Percentiles rank a stretch among this genome's conserved stretches.
These are phyloP conservation scores for Anguilla marmorata DNA, from an alignment of 2,797 vertebrate genomes.

Conservation along the genomic window DNA sequence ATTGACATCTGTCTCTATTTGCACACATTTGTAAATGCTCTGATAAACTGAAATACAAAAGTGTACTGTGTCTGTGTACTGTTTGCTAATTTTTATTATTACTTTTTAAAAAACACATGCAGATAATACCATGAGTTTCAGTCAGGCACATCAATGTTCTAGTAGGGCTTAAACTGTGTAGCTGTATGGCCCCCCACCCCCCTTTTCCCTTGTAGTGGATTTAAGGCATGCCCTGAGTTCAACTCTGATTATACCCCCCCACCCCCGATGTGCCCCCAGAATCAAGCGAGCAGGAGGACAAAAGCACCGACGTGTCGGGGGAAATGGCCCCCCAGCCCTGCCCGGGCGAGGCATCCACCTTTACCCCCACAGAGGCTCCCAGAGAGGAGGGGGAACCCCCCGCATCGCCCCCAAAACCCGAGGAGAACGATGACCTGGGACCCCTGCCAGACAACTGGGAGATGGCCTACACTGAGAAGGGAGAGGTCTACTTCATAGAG, in stretches of 20 bases:
- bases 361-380: slow-evolving; percentile 74
- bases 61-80: not conserved
- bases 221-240: not conserved
- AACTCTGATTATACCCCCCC: slow-evolving; percentile 43
- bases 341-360: slow-evolving; percentile 64
- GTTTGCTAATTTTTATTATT: not conserved
- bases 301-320: slow-evolving; percentile 82
- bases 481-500: slow-evolving; percentile 99
- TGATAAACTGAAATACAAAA: slow-evolving; percentile 13
- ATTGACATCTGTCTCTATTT: slow-evolving; percentile 12
- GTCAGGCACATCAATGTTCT: no score
- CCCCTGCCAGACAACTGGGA: slow-evolving; percentile 97
- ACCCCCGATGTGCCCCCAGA: slow-evolving; percentile 67
- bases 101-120: no score
- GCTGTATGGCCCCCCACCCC: not conserved
- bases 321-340: slow-evolving; percentile 77
- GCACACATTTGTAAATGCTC: slow-evolving; percentile 12
- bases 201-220: not conserved
- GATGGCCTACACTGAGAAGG: slow-evolving; percentile 99
- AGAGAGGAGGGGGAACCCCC: slow-evolving; percentile 75
- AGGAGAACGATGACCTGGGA: slow-evolving; percentile 87
- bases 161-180: not conserved
- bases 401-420: slow-evolving; percentile 75
- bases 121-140: not conserved
- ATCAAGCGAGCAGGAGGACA: slow-evolving; percentile 95